These are phyloP conservation scores for Phycodurus eques DNA, from an alignment of 2,113 vertebrate species.

Conservation along the genomic window DNA sequence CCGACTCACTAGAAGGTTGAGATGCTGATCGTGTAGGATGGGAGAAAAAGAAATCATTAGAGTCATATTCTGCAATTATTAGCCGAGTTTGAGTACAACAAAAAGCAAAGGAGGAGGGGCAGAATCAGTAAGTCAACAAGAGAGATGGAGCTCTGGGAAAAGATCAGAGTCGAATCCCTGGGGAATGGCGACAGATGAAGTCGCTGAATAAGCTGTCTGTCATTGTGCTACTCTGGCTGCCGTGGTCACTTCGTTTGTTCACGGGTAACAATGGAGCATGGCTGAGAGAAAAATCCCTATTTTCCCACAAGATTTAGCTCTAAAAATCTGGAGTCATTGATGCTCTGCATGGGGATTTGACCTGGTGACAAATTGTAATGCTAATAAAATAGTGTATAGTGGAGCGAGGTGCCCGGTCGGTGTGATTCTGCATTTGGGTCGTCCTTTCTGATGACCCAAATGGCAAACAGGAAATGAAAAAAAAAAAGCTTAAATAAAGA, in stretches of 20 bases:
- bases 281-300: conserved; percentile 64
- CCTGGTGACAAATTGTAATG: conserved; percentile 52
- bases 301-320: conserved; percentile 68
- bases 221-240: conserved; percentile 71
- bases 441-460: conserved; percentile 13
- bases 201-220: conserved; percentile 76
- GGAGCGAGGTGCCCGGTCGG: conserved; percentile 29
- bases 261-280: conserved; percentile 64
- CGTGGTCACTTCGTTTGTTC: conserved; percentile 72
- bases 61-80: conserved; percentile 31
- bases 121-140: conserved; percentile 44
- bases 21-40: background rate
- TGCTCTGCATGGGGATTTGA: conserved; percentile 45
- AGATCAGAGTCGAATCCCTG: conserved; percentile 70
- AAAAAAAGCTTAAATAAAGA: background rate
- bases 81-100: conserved; percentile 19
- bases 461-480: conserved; percentile 15
- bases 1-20: background rate
- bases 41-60: conserved; percentile 1
- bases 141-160: conserved; percentile 70
- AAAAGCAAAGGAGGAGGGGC: conserved; percentile 15
- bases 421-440: conserved; percentile 27
- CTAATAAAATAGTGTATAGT: conserved; percentile 41
- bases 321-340: conserved; percentile 47
- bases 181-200: conserved; percentile 72